Evolutionary conservation across 2,888 invertebrate genomes (phyloP), one percentile per base, ranked within the genome.

Genomic region (Cordylochernes scorpioides): DNA sequence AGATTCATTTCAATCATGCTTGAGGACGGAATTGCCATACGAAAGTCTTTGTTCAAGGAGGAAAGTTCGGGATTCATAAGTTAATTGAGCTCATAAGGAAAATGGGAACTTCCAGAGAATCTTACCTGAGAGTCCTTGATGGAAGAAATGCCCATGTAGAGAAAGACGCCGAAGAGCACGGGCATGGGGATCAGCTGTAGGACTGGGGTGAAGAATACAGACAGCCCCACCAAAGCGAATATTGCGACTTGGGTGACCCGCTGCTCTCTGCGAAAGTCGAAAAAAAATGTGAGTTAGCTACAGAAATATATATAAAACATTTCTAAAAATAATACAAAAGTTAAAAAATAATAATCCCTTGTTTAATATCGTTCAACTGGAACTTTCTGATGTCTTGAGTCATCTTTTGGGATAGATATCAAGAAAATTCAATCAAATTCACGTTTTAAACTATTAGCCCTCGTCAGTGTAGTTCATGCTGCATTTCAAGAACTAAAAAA

Each of bases 121-220:
- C 28, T 25, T 42, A 57, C 54, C 48, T 58, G 56, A 39, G 88
- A 63, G 35, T 88, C 91, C 49, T 80, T 78, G 17, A 94, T 56
- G 2, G 91, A 88, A 14, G 86, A 78, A 15, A 75, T 78, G 18
- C 94, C 94, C 94, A 94, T 94, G 53, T 86, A 94, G 9, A 94
- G 63, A 57, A 94, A 94, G 17, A 94, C 91, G 22, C 94, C 94
- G 55, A 82, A 94, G 26, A 91, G 57, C 3, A 91, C 88, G 2
- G 91, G 84, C 91, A 94, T 91, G 13, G 91, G 91, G 49, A 94
- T 91, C 50, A 71, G 66, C 43, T 70, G 41, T 36, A 88, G 57
- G 49, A 86, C 64, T 27, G 78, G 74, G 8, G 91, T 91, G 37
- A 94, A 54, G 27, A 84, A 59, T 2, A 94, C 88, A 3, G 91